Evolutionary conservation across 2,113 vertebrate species (phyloP).

Genomic region (Sceloporus tristichus): DNA sequence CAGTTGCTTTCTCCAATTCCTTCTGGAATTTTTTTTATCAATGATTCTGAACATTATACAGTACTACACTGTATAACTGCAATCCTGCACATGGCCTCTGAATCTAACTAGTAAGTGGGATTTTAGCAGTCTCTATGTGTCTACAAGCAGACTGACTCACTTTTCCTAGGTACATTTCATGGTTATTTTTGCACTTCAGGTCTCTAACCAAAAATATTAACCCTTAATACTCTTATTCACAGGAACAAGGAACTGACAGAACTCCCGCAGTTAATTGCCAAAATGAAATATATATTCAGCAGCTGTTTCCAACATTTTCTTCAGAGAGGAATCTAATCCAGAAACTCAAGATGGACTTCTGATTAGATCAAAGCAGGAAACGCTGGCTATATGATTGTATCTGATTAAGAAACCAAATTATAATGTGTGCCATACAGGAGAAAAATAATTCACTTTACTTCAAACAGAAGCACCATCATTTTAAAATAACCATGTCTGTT

Average conservation of each 20-base stretch:
- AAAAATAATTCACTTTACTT: constrained; percentile 56
- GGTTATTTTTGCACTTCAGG: background rate
- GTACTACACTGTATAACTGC: background rate
- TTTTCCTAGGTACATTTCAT: background rate
- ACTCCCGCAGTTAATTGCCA: constrained; percentile 71
- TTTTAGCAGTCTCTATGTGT: background rate
- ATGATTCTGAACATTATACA: background rate
- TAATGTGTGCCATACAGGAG: constrained; percentile 73
- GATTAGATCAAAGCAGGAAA: constrained; percentile 78
- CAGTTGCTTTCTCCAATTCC: background rate
- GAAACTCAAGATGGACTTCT: constrained; percentile 70
- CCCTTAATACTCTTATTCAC: constrained; percentile 49
- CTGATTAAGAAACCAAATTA: constrained; percentile 67
- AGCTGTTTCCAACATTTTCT: constrained; percentile 75
- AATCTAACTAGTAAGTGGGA: background rate
- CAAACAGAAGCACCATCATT: background rate
- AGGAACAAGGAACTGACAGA: constrained; percentile 60
- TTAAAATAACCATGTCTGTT: constrained; percentile 34
- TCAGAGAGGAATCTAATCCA: constrained; percentile 76
- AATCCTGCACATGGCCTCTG: background rate
- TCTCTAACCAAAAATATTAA: constrained; percentile 38
- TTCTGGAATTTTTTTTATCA: background rate
- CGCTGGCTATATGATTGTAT: constrained; percentile 73
- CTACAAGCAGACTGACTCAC: constrained; percentile 1
- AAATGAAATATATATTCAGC: constrained; percentile 69